phyloP scores from a whole-genome alignment of 2,113 vertebrate species.

The Heliornis fulica region DNA sequence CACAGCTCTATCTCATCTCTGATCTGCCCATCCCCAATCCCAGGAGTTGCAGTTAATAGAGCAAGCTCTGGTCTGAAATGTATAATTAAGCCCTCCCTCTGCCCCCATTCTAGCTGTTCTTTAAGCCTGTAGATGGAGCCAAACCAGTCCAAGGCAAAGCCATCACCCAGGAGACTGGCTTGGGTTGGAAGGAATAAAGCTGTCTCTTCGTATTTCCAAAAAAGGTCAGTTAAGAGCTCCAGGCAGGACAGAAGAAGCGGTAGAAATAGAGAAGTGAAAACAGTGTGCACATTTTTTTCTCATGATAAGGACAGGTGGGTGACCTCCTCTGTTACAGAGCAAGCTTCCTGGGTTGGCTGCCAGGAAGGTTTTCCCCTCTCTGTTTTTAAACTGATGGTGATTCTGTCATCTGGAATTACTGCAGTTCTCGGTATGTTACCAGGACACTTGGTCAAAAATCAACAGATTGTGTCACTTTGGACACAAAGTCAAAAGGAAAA shows the following conservation, averaged over 20 bases:
- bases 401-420: not conserved
- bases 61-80: not conserved
- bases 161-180: not conserved
- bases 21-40: not conserved
- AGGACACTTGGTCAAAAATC: not conserved
- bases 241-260: not conserved
- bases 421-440: not conserved
- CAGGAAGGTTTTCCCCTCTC: not conserved
- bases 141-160: not conserved
- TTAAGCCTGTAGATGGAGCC: not conserved
- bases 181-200: not conserved
- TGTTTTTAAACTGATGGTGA: not conserved
- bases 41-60: not conserved
- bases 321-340: not conserved
- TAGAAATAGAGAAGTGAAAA: not conserved
- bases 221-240: not conserved
- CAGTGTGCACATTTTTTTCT: conserved; percentile 12
- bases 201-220: not conserved
- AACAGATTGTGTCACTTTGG: conserved; percentile 29
- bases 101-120: not conserved
- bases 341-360: not conserved
- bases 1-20: not conserved
- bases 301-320: conserved; percentile 9
- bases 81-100: not conserved
- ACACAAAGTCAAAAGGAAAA: not conserved